phyloP scores from a whole-genome alignment of 2,888 invertebrate species.

The Trimorus sp. region DNA sequence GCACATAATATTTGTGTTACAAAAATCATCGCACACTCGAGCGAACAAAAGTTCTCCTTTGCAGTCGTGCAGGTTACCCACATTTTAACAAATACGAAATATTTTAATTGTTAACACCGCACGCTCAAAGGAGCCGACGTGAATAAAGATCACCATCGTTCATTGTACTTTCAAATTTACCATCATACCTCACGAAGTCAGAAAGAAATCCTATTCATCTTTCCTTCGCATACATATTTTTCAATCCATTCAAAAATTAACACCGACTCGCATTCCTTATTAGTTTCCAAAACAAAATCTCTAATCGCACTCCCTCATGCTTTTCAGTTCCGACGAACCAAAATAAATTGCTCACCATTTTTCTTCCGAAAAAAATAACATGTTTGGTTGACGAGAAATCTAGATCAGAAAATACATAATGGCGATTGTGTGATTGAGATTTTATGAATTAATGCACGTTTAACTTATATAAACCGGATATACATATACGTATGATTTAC shows the following conservation, averaged over 20 bases:
- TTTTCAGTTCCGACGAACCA: slow-evolving; percentile 20
- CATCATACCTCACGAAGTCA: slow-evolving; percentile 55
- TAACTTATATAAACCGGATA: too few species aligned
- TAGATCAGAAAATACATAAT: slow-evolving; percentile 25
- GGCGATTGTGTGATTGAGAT: neutral
- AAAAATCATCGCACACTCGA: slow-evolving; percentile 56
- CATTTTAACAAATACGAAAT: slow-evolving; percentile 55
- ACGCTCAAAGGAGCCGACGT: slow-evolving; percentile 46
- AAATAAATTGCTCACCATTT: slow-evolving; percentile 48
- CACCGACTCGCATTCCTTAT: slow-evolving; percentile 46
- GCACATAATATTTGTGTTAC: slow-evolving; percentile 51
- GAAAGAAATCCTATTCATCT: slow-evolving; percentile 51
- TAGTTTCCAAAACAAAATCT: slow-evolving; percentile 59
- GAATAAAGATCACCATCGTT: slow-evolving; percentile 57
- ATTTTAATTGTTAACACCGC: slow-evolving; percentile 56
- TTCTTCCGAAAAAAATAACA: slow-evolving; percentile 23
- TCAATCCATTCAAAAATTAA: slow-evolving; percentile 58
- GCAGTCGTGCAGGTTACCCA: slow-evolving; percentile 57
- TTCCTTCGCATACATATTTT: slow-evolving; percentile 31
- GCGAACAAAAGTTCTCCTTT: slow-evolving; percentile 50
- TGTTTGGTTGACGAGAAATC: slow-evolving; percentile 16
- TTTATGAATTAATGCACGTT: too few species aligned
- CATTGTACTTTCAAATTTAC: slow-evolving; percentile 48
- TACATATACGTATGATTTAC: too few species aligned
- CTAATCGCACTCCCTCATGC: slow-evolving; percentile 23